Evolutionary conservation across 2,113 vertebrate species (phyloP).

Genomic region (Amblyopsis rosae): DNA sequence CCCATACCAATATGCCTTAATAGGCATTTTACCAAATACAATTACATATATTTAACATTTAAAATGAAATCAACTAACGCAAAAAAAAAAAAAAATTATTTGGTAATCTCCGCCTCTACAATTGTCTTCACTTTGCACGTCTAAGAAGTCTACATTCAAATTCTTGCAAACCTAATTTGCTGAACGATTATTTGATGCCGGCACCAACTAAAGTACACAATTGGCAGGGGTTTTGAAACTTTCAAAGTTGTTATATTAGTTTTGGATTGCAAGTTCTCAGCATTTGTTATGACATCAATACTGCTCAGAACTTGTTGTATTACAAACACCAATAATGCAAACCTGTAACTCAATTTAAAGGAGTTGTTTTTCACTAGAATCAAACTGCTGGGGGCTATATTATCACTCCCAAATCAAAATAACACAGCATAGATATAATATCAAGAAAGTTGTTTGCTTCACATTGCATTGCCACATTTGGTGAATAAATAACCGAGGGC

Average conservation of each 20-base stretch:
- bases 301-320: neutral
- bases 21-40: too few species aligned
- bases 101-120: too few species aligned
- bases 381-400: conserved; percentile 45
- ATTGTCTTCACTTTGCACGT: too few species aligned
- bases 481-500: conserved; percentile 65
- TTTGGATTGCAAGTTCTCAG: conserved; percentile 2
- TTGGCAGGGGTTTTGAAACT: too few species aligned
- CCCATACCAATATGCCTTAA: too few species aligned
- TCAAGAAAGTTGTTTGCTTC: conserved; percentile 60
- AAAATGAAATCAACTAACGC: too few species aligned
- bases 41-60: too few species aligned
- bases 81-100: too few species aligned
- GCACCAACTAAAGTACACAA: too few species aligned
- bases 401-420: conserved; percentile 41
- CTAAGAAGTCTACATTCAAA: too few species aligned
- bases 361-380: conserved; percentile 23
- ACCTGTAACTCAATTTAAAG: neutral
- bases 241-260: neutral
- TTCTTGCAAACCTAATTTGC: too few species aligned
- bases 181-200: too few species aligned
- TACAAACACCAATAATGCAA: conserved; percentile 12
- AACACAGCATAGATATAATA: conserved; percentile 46
- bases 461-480: conserved; percentile 64
- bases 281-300: conserved; percentile 13